Base-by-base conservation (phyloP, 1,140 invertebrate genomes). In the Theocolax elegans region DNA sequence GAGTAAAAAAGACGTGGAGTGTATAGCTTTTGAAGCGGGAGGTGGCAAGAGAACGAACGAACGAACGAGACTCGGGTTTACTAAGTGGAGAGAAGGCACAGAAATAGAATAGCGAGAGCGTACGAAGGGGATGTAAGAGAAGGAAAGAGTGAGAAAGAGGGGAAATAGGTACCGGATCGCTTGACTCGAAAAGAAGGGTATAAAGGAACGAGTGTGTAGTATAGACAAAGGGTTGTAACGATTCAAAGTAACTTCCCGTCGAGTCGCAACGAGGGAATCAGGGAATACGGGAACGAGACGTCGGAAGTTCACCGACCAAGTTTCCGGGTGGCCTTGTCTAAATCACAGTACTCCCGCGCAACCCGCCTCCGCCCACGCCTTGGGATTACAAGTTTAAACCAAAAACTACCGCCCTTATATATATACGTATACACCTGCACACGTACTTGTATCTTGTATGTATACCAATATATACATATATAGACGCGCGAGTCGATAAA, bases 321-420 rank as follows among this genome's bases (percentile, higher is more conserved):
- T 81, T 84, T 74, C 65, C 72, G 29, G 59, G 63, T 69, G 62
- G 56, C 60, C 78, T 75, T 77, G 76, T 79, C 77, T 77, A 77
- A 84, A 83, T 83, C 78, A 77, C 74, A 62, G 70, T 69, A 68
- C 74, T 80, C 72, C n/a, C n/a, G n/a, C n/a, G n/a, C n/a, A n/a
- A n/a, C n/a, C n/a, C n/a, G n/a, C n/a, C n/a, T n/a, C n/a, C n/a
- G n/a, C n/a, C n/a, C n/a, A 72, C 68, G 74, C 49, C 21, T 19
- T 72, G 72, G 76, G 77, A 82, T 81, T 81, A 81, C 75, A 79
- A 82, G 75, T 81, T 81, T 53, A 51, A n/a, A 54, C 54, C 68
- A 69, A 56, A 60, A 67, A 73, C 54, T 68, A 71, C n/a, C n/a
- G n/a, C n/a, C n/a, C n/a, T n/a, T n/a, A n/a, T n/a, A n/a, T n/a